Base-by-base conservation (phyloP, 2,888 invertebrate species). In the Chrysolina oricalcia region DNA sequence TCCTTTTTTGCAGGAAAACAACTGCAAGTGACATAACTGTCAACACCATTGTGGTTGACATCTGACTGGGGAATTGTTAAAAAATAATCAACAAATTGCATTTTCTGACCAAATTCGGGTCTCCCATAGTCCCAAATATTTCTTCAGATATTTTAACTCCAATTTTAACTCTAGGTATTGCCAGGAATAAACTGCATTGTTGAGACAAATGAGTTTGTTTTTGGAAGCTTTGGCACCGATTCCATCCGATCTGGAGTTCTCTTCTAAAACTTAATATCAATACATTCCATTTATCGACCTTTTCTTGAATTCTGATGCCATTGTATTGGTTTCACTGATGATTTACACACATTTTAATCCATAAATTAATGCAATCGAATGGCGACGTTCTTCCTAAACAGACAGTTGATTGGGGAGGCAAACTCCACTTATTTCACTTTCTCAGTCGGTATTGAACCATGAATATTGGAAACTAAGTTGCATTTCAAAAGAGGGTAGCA, bases 321-420 rank as follows among this genome's bases (percentile, higher is more conserved):
- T 77, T 73, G 66, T 76, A 80, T 56, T 67, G 70, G 74, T 76
- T 80, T 79, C 82, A 85, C 81, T 82, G 74, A 78, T 81, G 56
- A 81, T 77, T 84, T 84, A 85, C 84, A 83, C 85, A 84, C 84
- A 86, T 86, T 85, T 82, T 81, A 79, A 77, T 80, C 64, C 70
- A 73, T 53, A 78, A 80, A 80, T 85, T 86, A 86, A 87, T 87
- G 84, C 84, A 87, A 87, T 86, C 87, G 86, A 89, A 89, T 88
- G 87, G 88, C 87, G 87, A 88, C 87, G 87, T 87, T 81, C 87
- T 86, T 87, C 80, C 87, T 86, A 88, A 89, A 88, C 87, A 86
- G 85, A 87, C 87, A 87, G 87, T 88, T 87, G 86, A 86, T 87
- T 87, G 87, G 87, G 87, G 87, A 88, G 87, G 86, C 87, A 88